Evolutionary conservation across 2,797 vertebrate genomes (phyloP).

Genomic region (Falco peregrinus): DNA sequence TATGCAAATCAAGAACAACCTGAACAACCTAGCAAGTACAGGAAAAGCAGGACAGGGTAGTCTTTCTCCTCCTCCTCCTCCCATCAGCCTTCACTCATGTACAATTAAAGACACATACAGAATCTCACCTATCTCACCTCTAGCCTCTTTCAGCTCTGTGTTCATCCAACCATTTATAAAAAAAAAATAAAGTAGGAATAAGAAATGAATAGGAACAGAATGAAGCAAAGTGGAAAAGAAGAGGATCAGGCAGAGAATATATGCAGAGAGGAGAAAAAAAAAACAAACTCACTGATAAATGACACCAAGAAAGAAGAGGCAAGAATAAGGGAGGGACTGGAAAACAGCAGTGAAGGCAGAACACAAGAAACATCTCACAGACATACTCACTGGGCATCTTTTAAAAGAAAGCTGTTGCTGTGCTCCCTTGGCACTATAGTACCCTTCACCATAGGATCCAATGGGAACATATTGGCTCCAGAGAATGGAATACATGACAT

Average conservation of each 20-base stretch:
- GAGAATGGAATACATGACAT: background rate
- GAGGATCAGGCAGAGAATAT: background rate
- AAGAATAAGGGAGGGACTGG: background rate
- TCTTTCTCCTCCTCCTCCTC: background rate
- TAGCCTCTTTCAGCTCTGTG: background rate
- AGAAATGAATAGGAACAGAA: background rate
- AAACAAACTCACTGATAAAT: background rate
- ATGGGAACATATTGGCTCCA: background rate
- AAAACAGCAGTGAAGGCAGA: background rate
- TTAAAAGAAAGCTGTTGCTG: background rate
- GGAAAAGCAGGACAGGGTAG: background rate
- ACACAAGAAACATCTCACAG: background rate
- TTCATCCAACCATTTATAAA: background rate
- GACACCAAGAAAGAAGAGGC: background rate
- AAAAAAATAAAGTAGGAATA: background rate
- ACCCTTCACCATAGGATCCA: background rate
- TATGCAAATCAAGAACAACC: background rate
- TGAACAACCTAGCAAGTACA: background rate
- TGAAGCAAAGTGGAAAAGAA: background rate
- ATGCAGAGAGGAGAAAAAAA: background rate
- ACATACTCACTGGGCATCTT: background rate
- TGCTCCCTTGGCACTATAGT: background rate
- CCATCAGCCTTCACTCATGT: background rate
- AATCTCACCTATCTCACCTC: background rate
- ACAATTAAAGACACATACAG: background rate